Evolutionary conservation across 2,113 vertebrate species (phyloP), one percentile per base, ranked within the genome.

Genomic region (Oreocharis arfaki): DNA sequence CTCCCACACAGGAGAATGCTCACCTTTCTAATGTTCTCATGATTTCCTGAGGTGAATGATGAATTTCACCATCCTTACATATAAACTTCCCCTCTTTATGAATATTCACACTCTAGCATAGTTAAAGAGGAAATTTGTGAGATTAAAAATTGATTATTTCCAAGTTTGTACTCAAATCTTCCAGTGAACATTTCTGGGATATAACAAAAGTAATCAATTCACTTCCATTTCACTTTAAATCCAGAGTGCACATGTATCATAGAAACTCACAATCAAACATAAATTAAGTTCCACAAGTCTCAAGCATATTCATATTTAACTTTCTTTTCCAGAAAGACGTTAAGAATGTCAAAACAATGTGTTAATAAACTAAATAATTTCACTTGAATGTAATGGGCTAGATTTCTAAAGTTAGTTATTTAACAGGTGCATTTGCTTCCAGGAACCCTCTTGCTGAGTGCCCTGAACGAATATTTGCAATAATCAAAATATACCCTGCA

Each of bases 201-300:
- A 57, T 27, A 47, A 55, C 27, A 63, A 35, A 82, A 83, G 35
- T 35, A 61, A 64, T 75, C 41, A 73, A 33, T 65, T 68, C 5
- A 55, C 21, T 84, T 76, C n/a, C 33, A 69, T 53, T 82, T 91
- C 37, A 53, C 13, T 23, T 71, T 24, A 87, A 42, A 80, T 46
- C 18, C 49, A 49, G n/a, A 67, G 22, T 63, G 27, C 16, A 67
- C 16, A 12, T 0, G 0, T 44, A 41, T 52, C 42, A 46, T 0
- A 61, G 67, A 47, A 83, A 55, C 55, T 74, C 26, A 61, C 3
- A 42, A 16, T 55, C 61, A 70, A 89, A 85, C 35, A 52, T 9
- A 10, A 77, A n/a, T 19, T 56, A 74, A 65, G 42, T 77, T 76
- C 47, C 37, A 39, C 53, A 78, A 83, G 33, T 73, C 42, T 61